phyloP scores from a whole-genome alignment of 2,113 vertebrate species.

The Suncus etruscus region DNA sequence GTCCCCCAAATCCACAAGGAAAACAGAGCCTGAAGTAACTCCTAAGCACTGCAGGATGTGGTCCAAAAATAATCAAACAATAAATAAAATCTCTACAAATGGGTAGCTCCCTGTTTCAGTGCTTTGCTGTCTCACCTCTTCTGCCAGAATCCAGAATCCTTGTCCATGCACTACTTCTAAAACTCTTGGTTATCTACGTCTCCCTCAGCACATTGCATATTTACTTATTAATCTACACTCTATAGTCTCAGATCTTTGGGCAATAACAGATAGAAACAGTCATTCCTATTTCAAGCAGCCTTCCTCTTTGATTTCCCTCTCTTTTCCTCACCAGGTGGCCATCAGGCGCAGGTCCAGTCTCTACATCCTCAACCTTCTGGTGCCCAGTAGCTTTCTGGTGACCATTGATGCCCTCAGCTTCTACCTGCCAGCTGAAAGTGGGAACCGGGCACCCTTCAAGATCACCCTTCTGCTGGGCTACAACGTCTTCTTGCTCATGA shows the following conservation, averaged over 20 bases:
- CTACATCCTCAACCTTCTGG: constrained; percentile 89
- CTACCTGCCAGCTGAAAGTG: constrained; percentile 86
- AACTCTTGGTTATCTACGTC: background rate
- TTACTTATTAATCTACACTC: background rate
- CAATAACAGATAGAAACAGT: background rate
- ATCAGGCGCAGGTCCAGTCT: constrained; percentile 83
- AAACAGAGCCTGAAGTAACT: no score
- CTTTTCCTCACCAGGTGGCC: constrained; percentile 52
- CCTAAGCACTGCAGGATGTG: no score
- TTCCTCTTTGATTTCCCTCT: background rate
- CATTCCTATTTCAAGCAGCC: background rate
- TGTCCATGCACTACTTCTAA: background rate
- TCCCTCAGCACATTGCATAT: background rate
- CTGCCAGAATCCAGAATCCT: background rate
- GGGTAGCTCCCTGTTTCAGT: background rate
- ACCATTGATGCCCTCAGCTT: constrained; percentile 89
- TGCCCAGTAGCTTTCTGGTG: constrained; percentile 89
- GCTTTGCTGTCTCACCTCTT: background rate
- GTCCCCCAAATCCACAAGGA: no score
- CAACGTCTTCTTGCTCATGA: constrained; percentile 89
- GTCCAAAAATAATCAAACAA: no score
- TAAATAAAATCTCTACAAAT: background rate
- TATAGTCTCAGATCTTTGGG: background rate
- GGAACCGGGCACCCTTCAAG: constrained; percentile 88
- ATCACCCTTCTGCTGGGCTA: constrained; percentile 91